Conservation (phyloP, 2,888 invertebrate genomes). For the Ormyrus labotus region DNA sequence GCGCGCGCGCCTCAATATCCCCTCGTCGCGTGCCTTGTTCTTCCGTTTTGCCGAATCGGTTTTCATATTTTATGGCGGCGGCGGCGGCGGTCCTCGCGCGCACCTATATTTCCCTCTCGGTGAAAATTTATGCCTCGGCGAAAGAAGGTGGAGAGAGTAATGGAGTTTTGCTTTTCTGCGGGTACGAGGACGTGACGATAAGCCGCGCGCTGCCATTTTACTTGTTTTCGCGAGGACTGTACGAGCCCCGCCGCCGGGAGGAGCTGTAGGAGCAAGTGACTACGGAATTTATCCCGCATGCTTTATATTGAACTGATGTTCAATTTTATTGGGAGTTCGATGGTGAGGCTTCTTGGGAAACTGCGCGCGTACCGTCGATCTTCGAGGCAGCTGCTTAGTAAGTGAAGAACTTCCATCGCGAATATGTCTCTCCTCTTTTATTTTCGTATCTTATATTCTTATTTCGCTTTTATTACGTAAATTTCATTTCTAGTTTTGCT, state of each 20-base stretch:
- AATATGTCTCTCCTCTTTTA: no score
- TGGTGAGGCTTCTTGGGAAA: no score
- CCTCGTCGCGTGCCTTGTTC: constrained; percentile 21
- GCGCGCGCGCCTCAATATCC: constrained; percentile 1
- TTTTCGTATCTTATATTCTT: no score
- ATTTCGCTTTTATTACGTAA: no score
- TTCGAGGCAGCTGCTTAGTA: no score
- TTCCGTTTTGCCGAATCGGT: constrained; percentile 36
- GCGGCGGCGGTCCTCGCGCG: not conserved
- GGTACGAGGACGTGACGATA: constrained; percentile 26
- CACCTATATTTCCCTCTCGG: constrained; percentile 3
- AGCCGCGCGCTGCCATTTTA: not conserved
- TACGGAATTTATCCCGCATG: constrained; percentile 28
- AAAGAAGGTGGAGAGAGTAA: constrained; percentile 37
- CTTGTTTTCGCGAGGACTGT: not conserved
- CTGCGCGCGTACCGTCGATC: no score
- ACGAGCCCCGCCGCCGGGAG: not conserved
- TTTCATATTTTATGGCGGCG: constrained; percentile 41
- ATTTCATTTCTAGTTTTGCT: no score
- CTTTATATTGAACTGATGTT: constrained; percentile 10
- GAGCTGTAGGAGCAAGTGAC: constrained; percentile 15
- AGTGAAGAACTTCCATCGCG: no score
- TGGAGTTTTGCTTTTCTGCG: constrained; percentile 38
- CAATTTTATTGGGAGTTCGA: constrained; percentile 16
- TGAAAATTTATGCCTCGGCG: constrained; percentile 29